Evolutionary conservation across 2,888 invertebrate species (phyloP), one percentile per base, ranked within the genome.

Genomic region (Drosophila koepferae): DNA sequence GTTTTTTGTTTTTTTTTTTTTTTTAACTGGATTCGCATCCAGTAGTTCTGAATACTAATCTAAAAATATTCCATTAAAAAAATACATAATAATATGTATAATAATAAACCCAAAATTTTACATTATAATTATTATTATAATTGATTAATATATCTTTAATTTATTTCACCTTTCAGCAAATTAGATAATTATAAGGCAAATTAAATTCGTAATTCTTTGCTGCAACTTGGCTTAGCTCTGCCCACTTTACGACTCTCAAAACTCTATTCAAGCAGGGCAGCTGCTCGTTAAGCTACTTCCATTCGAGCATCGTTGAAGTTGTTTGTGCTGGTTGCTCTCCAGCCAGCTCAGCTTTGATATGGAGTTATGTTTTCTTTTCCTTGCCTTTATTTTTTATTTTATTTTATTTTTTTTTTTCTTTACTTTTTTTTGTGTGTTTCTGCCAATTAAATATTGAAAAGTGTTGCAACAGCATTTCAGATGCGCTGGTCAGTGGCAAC

Each of bases 401-500:
- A 20, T 20, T 48, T 23, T 41, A n/a, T 53, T 20, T 18, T 18
- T 18, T 51, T 16, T 34, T 44, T 34, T 10, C 31, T n/a, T 53
- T 53, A 3, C 3, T 54, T 38, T 34, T 61, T 59, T 40, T 38
- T 44, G 31, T 28, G 55, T 28, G n/a, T 41, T 1, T 46, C 63
- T 63, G 63, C 58, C 82, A 85, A 85, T 87, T 84, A 82, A 84
- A 84, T 76, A 86, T 84, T 75, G 74, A 86, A 81, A 80, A 60
- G 51, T 70, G 71, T 56, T 51, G 36, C 59, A 55, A 23, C 20
- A 51, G n/a, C 49, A 38, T 36, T 43, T 58, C 41, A 44, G 43
- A 31, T 48, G 56, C n/a, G 36, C 31, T 31, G 55, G 23, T 18
- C 44, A 62, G 48, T 9, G 8, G 62, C 9, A 34, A 41, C 23